phyloP scores from a whole-genome alignment of 2,888 invertebrate species.

The Xiphydria camelus region DNA sequence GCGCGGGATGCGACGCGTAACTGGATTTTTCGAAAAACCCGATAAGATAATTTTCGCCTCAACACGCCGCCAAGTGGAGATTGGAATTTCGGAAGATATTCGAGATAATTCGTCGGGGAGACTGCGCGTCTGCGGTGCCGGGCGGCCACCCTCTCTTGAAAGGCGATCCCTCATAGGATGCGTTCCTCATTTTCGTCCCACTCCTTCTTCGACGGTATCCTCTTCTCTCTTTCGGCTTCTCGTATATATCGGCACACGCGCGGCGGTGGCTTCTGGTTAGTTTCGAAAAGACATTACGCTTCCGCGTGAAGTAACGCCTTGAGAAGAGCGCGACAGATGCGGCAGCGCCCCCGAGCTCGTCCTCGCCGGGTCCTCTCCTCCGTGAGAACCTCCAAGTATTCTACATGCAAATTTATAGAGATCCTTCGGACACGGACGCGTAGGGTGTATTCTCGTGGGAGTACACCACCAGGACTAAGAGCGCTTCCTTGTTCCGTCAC shows the following conservation, averaged over 20 bases:
- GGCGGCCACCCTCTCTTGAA: no score
- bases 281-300: conserved; percentile 33
- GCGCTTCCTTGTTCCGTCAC: conserved; percentile 60
- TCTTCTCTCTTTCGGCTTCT: conserved; percentile 7
- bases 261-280: conserved; percentile 28
- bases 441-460: conserved; percentile 47
- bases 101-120: no score
- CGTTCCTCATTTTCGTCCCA: no score
- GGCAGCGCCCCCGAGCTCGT: conserved; percentile 23
- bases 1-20: no score
- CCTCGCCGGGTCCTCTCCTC: conserved; percentile 16
- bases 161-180: no score
- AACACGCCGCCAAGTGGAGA: no score
- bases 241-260: conserved; percentile 3
- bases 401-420: conserved; percentile 59
- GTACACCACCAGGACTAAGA: conserved; percentile 54
- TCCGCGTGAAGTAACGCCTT: conserved; percentile 7
- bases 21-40: no score
- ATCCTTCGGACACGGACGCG: conserved; percentile 54
- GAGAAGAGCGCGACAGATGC: conserved; percentile 25
- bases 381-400: conserved; percentile 51
- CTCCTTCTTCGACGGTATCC: conserved; percentile 6
- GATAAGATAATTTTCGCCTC: no score
- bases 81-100: no score
- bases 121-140: no score